Evolutionary conservation across 2,888 invertebrate species (phyloP), one percentile per base, ranked within the genome.

Genomic region (Conistra vaccinii): DNA sequence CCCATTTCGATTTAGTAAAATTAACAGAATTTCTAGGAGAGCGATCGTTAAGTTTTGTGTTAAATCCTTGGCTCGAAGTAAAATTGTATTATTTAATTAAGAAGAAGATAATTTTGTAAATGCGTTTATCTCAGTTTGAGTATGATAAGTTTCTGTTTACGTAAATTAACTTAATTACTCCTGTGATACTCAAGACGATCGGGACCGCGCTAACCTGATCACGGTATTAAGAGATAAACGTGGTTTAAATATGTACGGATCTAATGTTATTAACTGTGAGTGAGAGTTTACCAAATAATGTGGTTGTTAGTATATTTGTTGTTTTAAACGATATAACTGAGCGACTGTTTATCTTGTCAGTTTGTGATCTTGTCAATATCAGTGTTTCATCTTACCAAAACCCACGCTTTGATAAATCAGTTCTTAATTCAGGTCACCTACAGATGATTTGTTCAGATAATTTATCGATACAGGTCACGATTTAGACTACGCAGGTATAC

Each of bases 71-170:
- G 60, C 32, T 35, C 39, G 35, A 45, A 48, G n/a, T 68, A 55
- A 53, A 71, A 69, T 65, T 65, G 39, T 71, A 53, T 61, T 77
- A 71, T 77, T 68, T 76, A 69, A 80, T 81, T 45, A 66, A 51
- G 45, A 63, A 60, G 51, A 48, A 60, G 26, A 20, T 29, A 63
- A 76, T 76, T 57, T 63, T 23, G 70, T 68, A 39, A 70, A 67
- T 39, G 45, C 32, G 32, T 80, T 53, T 29, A 62, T 70, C 57
- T 68, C 39, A n/a, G 76, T 39, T 58, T 29, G 55, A 76, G 63
- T n/a, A 68, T 82, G 45, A 75, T 76, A 58, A 60, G 62, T 82
- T 58, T 53, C 57, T 69, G 60, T 48, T 68, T 51, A 51, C 51
- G 51, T 51, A 48, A 48, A 48, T 51, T 23, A 63, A 26, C 29